phyloP scores from a whole-genome alignment of 2,797 vertebrate genomes.

The Babyrousa celebensis region DNA sequence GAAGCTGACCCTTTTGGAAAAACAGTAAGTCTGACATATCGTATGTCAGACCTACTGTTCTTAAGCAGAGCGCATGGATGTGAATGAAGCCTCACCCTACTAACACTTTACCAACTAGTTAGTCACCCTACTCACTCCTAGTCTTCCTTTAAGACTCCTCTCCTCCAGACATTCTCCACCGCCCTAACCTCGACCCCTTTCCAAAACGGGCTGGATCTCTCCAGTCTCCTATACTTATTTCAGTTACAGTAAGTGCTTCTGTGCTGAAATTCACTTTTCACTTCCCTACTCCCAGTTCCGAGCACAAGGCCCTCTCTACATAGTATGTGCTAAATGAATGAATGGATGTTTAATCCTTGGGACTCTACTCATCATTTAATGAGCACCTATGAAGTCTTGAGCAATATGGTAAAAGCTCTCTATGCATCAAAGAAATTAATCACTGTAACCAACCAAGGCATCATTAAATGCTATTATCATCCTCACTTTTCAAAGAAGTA shows the following conservation, averaged over 20 bases:
- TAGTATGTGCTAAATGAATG: neutral
- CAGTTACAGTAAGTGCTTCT: neutral
- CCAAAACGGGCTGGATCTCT: neutral
- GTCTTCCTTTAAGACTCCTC: neutral
- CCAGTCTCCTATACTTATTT: neutral
- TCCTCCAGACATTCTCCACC: neutral
- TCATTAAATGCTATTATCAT: conserved; percentile 7
- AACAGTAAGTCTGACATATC: neutral
- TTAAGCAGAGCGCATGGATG: neutral
- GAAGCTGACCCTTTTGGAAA: neutral
- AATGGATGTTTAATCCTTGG: neutral
- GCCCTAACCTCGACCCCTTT: neutral
- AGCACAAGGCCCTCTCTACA: neutral
- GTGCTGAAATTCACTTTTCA: neutral
- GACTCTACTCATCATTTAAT: conserved; percentile 23
- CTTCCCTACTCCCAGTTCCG: neutral
- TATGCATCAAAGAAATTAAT: conserved; percentile 44
- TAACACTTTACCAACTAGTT: neutral
- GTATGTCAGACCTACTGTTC: neutral
- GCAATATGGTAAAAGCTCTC: neutral
- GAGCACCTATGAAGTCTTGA: conserved; percentile 20
- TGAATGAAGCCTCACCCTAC: neutral
- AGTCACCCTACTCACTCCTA: neutral
- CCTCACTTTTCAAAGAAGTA: conserved; percentile 52
- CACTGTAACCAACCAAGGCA: conserved; percentile 25